Base-by-base conservation (phyloP, 2,888 invertebrate species). In the Gibbula magus region DNA sequence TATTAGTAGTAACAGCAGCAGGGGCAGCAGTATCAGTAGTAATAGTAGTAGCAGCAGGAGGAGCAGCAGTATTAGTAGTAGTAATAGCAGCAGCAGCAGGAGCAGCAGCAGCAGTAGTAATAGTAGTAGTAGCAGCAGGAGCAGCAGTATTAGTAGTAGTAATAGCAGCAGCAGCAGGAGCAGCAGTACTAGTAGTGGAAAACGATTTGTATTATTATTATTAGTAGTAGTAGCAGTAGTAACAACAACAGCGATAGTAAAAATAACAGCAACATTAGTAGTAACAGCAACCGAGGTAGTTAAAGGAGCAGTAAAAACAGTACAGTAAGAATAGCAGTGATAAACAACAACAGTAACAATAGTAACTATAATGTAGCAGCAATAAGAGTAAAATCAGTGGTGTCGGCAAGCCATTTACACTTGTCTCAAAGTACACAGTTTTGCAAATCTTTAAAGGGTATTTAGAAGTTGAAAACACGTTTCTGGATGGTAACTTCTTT, bases 41-140 rank as follows among this genome's bases (percentile, higher is more conserved):
- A 22, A 54, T 54, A 53, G 77, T 32, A 66, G 45, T 45, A 66
- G 39, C n/a, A 77, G 45, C n/a, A 77, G 66, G n/a, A 66, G 66
- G 10, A 66, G 77, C 20, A 39, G 66, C n/a, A 32, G 77, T 66
- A 39, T 66, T 66, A 77, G 77, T 39, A 77, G 77, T 77, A 66
- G 77, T 39, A 66, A 66, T 35, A 66, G 66, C 66, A 66, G 67
- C 66, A 66, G 66, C 66, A 35, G 45, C 66, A 66, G 35, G 35
- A 35, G 66, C 35, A 66, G 66, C 66, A 66, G 54, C 52, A 0
- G 76, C 32, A 53, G 76, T 18, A 25, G 52, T 56, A 53, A 54
- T 8, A 76, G 53, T 29, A 29, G 74, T n/a, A n/a, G 74, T 45
- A 8, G 74, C 39, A 45, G 39, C 22, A 1, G 45, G 13, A 74